Percentiles rank a stretch among this genome's conserved stretches.
phyloP scores from a whole-genome alignment of 2,888 invertebrate species.

The Ethmia dodecea region DNA sequence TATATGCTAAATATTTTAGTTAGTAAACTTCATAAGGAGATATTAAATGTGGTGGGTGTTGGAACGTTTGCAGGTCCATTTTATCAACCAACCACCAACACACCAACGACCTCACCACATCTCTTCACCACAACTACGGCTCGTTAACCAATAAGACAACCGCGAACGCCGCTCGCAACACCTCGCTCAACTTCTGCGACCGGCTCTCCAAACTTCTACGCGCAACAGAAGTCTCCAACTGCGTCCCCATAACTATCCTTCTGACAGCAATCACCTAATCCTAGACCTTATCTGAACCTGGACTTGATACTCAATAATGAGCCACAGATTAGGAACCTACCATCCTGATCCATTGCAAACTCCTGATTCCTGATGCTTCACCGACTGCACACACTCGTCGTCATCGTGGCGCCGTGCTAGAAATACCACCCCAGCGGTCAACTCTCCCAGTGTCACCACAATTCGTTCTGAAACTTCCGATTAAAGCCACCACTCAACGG shows the following conservation, averaged over 20 bases:
- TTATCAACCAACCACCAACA: conserved; percentile 77
- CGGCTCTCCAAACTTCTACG: conserved; percentile 66
- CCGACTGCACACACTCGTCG: conserved; percentile 61
- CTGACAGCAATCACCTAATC: conserved; percentile 68
- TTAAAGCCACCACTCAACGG: conserved; percentile 50
- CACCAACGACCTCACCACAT: conserved; percentile 76
- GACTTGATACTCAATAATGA: conserved; percentile 35
- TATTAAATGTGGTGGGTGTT: conserved; percentile 77
- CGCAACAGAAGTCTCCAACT: conserved; percentile 61
- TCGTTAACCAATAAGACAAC: conserved; percentile 66
- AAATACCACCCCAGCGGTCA: conserved; percentile 43
- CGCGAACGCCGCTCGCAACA: conserved; percentile 65
- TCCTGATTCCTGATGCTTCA: conserved; percentile 44
- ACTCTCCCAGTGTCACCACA: conserved; percentile 51
- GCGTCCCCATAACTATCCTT: conserved; percentile 53
- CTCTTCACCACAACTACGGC: conserved; percentile 74
- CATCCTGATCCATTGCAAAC: conserved; percentile 46
- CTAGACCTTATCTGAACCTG: conserved; percentile 36
- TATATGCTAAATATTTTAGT: no score
- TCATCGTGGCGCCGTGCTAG: conserved; percentile 54
- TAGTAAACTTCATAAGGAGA: conserved; percentile 49
- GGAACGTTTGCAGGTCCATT: conserved; percentile 79
- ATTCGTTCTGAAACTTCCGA: conserved; percentile 54
- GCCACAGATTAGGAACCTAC: conserved; percentile 51
- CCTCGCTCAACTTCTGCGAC: conserved; percentile 61